Conservation (phyloP, 2,888 invertebrate species). For the Acrobasis suavella region DNA sequence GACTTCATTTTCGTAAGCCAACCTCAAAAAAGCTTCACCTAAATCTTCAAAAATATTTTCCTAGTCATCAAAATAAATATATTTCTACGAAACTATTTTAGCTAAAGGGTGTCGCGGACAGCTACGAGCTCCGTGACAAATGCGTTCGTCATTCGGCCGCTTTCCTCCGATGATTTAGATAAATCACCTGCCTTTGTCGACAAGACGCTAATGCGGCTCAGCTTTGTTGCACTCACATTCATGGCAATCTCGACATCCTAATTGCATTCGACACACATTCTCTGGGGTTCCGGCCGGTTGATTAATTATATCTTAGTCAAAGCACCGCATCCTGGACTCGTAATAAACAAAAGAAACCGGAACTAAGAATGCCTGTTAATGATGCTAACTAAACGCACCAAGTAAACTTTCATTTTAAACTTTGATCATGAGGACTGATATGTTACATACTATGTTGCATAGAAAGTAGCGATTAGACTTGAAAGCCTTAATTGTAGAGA, state of each 20-base stretch:
- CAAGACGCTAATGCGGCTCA: conserved; percentile 2
- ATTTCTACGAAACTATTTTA: not conserved
- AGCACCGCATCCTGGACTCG: conserved; percentile 10
- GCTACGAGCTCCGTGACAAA: conserved; percentile 1
- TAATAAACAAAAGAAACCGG: conserved; percentile 8
- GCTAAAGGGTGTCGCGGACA: conserved; percentile 12
- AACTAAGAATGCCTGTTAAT: not conserved
- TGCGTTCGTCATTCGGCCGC: conserved; percentile 10
- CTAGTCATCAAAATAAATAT: not conserved
- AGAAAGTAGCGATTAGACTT: not conserved
- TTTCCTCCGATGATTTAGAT: conserved; percentile 17
- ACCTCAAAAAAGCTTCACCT: not conserved
- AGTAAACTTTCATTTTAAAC: not conserved
- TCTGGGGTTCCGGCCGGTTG: conserved; percentile 13
- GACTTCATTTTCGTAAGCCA: too few relatives aligned
- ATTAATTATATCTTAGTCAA: conserved; percentile 6
- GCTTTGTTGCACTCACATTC: conserved; percentile 1
- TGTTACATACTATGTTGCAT: not conserved
- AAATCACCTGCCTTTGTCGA: conserved; percentile 13
- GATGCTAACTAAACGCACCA: not conserved
- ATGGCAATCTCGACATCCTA: conserved; percentile 12
- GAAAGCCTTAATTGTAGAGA: too few relatives aligned
- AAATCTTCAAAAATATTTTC: not conserved
- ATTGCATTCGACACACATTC: conserved; percentile 16
- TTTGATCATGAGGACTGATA: not conserved